phyloP scores from a whole-genome alignment of 2,888 invertebrate genomes.

The Pristionchus mayeri region DNA sequence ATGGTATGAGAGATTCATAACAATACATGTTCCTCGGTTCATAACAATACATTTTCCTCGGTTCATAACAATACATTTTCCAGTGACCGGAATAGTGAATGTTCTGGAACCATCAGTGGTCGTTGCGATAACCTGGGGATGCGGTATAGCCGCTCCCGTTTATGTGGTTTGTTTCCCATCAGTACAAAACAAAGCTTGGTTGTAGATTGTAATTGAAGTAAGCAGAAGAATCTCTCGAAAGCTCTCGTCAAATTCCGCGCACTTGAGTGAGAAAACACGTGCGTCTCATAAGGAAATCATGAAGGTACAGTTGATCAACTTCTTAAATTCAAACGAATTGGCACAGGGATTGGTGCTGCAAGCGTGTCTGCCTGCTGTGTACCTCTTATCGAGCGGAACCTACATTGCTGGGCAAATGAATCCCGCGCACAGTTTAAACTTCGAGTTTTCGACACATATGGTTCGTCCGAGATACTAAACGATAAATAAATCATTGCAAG shows the following conservation, averaged over 20 bases:
- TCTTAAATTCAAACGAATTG: too few species aligned
- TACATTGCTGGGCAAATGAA: background rate
- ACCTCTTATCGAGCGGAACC: background rate
- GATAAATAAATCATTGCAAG: background rate
- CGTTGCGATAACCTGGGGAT: background rate
- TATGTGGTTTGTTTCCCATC: background rate
- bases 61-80: background rate
- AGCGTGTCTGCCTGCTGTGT: background rate
- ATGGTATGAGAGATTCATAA: too few species aligned
- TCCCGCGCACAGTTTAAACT: background rate
- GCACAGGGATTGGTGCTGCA: conserved; percentile 6
- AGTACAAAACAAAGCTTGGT: too few species aligned
- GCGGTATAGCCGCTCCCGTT: background rate
- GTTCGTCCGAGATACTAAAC: background rate
- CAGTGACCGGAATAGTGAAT: background rate
- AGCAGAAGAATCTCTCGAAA: too few species aligned
- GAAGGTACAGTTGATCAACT: too few species aligned
- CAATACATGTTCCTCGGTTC: too few species aligned
- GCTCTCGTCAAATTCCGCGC: too few species aligned
- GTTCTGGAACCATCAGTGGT: background rate
- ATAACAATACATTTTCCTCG: background rate
- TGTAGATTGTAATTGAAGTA: too few species aligned
- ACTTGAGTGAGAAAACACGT: background rate
- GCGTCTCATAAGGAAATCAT: conserved; percentile 9
- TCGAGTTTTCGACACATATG: background rate